These are phyloP conservation scores for Drosophila subsilvestris DNA, from an alignment of 2,888 invertebrate genomes.

Conservation along the genomic window DNA sequence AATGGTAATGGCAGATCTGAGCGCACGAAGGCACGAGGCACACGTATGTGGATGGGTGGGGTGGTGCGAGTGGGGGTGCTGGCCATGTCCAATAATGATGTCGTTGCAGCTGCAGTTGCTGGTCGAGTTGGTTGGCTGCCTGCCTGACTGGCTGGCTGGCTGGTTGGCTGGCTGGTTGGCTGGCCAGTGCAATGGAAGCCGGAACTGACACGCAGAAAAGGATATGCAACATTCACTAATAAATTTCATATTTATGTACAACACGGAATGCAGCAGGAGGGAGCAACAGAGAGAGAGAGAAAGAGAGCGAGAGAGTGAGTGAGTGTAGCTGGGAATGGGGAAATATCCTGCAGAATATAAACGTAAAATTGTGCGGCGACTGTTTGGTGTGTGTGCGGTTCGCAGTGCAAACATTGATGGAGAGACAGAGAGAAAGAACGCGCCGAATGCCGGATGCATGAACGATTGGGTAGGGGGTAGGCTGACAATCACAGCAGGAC, in stretches of 20 bases:
- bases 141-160: too few relatives aligned
- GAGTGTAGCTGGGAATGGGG: neutral
- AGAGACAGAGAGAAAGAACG: neutral
- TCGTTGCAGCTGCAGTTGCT: slow-evolving; percentile 27
- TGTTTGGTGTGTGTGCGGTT: slow-evolving; percentile 20
- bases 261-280: slow-evolving; percentile 51
- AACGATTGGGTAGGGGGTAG: slow-evolving; percentile 42
- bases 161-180: slow-evolving; percentile 15
- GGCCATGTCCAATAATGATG: slow-evolving; percentile 31
- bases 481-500: slow-evolving; percentile 68
- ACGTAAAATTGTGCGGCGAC: slow-evolving; percentile 30
- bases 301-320: too few relatives aligned
- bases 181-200: slow-evolving; percentile 65
- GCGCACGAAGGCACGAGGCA: neutral
- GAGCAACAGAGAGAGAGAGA: slow-evolving; percentile 39
- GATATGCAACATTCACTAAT: slow-evolving; percentile 78
- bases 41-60: neutral
- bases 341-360: slow-evolving; percentile 23
- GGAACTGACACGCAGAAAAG: slow-evolving; percentile 79
- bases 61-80: slow-evolving; percentile 15
- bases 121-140: slow-evolving; percentile 33
- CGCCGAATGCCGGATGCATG: slow-evolving; percentile 50
- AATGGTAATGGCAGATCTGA: slow-evolving; percentile 2
- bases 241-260: slow-evolving; percentile 80
- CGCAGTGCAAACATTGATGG: slow-evolving; percentile 32